phyloP scores from a whole-genome alignment of 2,797 vertebrate species.

The Ceryle rudis region DNA sequence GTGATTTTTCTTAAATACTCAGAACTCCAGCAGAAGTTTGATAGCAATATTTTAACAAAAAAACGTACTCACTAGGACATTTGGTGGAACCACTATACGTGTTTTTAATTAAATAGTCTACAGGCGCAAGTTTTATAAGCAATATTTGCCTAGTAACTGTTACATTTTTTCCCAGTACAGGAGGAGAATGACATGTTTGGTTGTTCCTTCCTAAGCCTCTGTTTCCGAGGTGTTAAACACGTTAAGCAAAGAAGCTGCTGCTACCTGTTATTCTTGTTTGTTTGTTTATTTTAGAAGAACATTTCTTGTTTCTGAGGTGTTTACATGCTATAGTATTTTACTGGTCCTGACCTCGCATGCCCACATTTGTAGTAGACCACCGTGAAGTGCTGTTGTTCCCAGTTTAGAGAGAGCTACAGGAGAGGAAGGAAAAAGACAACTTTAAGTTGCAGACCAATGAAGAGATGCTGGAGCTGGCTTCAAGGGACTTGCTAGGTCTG shows the following conservation, averaged over 20 bases:
- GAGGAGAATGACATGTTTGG: background rate
- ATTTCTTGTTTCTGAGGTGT: background rate
- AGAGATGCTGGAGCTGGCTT: background rate
- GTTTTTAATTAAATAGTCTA: background rate
- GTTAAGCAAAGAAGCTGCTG: background rate
- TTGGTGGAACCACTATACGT: background rate
- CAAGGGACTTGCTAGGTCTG: background rate
- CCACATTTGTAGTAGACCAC: accelerated
- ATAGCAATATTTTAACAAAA: background rate
- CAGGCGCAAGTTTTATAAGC: background rate
- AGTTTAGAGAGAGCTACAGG: background rate
- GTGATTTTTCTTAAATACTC: background rate
- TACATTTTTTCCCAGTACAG: background rate
- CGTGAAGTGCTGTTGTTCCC: background rate
- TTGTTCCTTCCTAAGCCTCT: background rate
- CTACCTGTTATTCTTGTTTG: background rate
- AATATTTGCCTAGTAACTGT: background rate
- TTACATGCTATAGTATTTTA: background rate
- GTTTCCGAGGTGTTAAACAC: background rate
- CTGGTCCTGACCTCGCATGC: background rate
- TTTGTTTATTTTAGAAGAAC: background rate
- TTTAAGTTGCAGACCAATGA: background rate
- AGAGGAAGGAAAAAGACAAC: background rate
- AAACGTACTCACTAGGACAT: background rate
- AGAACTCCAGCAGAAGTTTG: background rate